Base-by-base conservation (phyloP, 2,797 vertebrate genomes). In the Ispidina picta region DNA sequence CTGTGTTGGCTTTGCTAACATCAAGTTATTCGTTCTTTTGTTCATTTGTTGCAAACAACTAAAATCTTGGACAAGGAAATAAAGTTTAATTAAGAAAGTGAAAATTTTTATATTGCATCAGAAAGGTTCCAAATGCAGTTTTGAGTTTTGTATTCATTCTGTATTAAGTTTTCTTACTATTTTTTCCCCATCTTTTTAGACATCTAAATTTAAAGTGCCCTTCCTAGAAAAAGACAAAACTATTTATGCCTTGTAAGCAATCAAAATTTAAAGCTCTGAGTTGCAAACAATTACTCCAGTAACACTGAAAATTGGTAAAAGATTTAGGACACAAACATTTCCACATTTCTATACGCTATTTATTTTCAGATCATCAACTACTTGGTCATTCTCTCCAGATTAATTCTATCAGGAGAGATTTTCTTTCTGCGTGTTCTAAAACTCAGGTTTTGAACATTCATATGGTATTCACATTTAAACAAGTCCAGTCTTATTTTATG, bases 1-100 rank as follows among this genome's bases (percentile, higher is more conserved):
- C 68, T 97, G 81, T 84, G 92, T 89, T 96, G 89, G 90, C 89
- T 96, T 97, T 14, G 6, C 86, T 94, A 91, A 94, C 79, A 95
- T 96, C 63, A 90, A 96, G 86, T 82, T 90, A 95, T 93, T 96
- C 94, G 80, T 92, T 76, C 94, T 92, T 95, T 91, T 83, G 83
- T 92, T 96, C 77, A 78, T 95, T 97, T 96, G 79, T 91, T 94
- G 89, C 72, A 94, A 95, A 94, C 88, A 92, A 92, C 80, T 78
- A 70, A 86, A 92, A 79, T 79, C n/a, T 55, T 51, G 49, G 60
- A 28, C 63, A 52, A 83, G 56, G 35, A 88, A 76, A 33, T 56
- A 68, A 90, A 88, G 49, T 68, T 75, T 76, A 78, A 70, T 73
- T 88, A 78, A 18, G 25, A 31, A 58, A 74, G 73, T 37, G 31